These are phyloP conservation scores for Artemia sinica DNA, from an alignment of 2,888 invertebrate species.

Conservation along the genomic window DNA sequence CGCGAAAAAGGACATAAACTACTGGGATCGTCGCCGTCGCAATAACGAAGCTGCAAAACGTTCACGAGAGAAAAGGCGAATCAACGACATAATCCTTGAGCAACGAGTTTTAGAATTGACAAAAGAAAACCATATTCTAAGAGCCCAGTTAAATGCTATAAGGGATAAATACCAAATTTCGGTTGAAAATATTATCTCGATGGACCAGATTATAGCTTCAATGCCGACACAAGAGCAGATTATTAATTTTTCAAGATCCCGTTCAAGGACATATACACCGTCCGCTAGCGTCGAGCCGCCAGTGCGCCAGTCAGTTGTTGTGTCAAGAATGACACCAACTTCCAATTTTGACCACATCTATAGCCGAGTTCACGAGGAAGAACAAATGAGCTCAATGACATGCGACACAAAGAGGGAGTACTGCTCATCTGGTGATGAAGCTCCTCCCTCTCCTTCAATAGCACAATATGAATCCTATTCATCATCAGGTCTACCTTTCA, in stretches of 20 bases:
- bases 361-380: slow-evolving; percentile 9
- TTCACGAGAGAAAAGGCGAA: slow-evolving; percentile 84
- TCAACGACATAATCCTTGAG: slow-evolving; percentile 91
- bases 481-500: slow-evolving; percentile 49
- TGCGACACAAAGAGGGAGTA: slow-evolving; percentile 41
- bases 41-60: slow-evolving; percentile 95
- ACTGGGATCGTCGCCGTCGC: slow-evolving; percentile 86
- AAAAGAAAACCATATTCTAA: slow-evolving; percentile 83
- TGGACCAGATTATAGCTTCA: slow-evolving; percentile 71
- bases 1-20: slow-evolving; percentile 86
- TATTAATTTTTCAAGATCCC: slow-evolving; percentile 54
- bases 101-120: slow-evolving; percentile 81
- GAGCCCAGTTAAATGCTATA: slow-evolving; percentile 77
- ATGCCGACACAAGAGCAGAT: slow-evolving; percentile 68
- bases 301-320: slow-evolving; percentile 21
- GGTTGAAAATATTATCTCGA: slow-evolving; percentile 65
- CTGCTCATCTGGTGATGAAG: slow-evolving; percentile 49
- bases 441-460: slow-evolving; percentile 31
- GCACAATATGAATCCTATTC: slow-evolving; percentile 27
- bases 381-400: slow-evolving; percentile 30
- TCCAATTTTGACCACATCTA: slow-evolving; percentile 4
- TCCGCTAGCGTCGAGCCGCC: slow-evolving; percentile 26
- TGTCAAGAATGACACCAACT: not conserved
- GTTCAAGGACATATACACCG: slow-evolving; percentile 39
- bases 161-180: slow-evolving; percentile 81